These are phyloP conservation scores for Brachionus koreanus DNA, from an alignment of 1,140 invertebrate genomes.

Conservation along the genomic window DNA sequence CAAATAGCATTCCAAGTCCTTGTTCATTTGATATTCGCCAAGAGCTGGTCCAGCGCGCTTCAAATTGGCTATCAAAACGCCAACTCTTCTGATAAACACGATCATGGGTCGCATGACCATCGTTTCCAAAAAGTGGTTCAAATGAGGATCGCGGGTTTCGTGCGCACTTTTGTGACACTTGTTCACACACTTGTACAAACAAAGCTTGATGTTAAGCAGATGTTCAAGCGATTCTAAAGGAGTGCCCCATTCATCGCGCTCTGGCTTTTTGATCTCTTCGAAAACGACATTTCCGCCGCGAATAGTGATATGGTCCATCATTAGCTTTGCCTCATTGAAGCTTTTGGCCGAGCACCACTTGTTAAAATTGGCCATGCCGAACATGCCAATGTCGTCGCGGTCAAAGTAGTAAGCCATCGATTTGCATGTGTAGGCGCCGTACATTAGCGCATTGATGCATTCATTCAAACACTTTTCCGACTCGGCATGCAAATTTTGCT, in stretches of 20 bases:
- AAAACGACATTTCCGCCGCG: slow-evolving; percentile 15
- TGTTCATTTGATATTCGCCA: slow-evolving; percentile 66
- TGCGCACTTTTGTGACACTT: not conserved
- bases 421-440: slow-evolving; percentile 6
- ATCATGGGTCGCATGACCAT: slow-evolving; percentile 65
- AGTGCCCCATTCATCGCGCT: slow-evolving; percentile 64
- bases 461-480: slow-evolving; percentile 12
- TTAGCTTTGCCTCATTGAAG: not conserved
- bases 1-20: slow-evolving; percentile 51
- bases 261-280: slow-evolving; percentile 60
- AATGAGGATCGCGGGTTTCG: slow-evolving; percentile 50
- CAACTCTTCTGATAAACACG: slow-evolving; percentile 64
- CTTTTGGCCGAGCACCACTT: not conserved
- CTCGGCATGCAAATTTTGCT: slow-evolving; percentile 9
- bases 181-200: slow-evolving; percentile 63
- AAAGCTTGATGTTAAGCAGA: slow-evolving; percentile 72
- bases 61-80: slow-evolving; percentile 63
- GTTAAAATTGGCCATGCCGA: slow-evolving; percentile 32
- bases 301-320: slow-evolving; percentile 3
- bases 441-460: not conserved
- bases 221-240: slow-evolving; percentile 67
- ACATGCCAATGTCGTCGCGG: slow-evolving; percentile 69
- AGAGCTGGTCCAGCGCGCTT: slow-evolving; percentile 64
- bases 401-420: slow-evolving; percentile 69
- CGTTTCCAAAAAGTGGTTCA: slow-evolving; percentile 64